Evolutionary conservation across 2,888 invertebrate genomes (phyloP).

Genomic region (Choristoneura rosaceana): DNA sequence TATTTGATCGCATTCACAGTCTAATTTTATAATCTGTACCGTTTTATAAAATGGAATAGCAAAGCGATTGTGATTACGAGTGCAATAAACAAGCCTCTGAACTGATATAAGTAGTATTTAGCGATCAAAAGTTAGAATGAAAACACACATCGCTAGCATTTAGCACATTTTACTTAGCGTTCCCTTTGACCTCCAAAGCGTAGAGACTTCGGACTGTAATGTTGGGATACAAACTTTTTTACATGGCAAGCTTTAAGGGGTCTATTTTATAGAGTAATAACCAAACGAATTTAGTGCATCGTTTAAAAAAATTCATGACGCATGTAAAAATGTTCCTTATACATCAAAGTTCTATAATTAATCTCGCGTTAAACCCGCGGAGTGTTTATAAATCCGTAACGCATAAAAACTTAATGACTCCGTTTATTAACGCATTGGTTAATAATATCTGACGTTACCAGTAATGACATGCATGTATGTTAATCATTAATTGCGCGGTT

Average conservation of each 20-base stretch:
- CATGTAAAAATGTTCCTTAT: conserved; percentile 28
- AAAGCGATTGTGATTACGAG: too few relatives aligned
- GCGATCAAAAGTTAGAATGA: neutral
- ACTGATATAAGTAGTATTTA: too few relatives aligned
- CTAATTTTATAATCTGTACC: too few relatives aligned
- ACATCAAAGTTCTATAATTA: conserved; percentile 31
- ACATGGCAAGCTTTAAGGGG: neutral
- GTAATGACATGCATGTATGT: conserved; percentile 32
- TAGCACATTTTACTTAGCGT: neutral
- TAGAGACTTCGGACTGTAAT: neutral
- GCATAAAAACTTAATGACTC: conserved; percentile 38
- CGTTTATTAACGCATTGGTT: conserved; percentile 30
- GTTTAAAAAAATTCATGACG: conserved; percentile 1
- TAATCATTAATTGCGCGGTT: conserved; percentile 13
- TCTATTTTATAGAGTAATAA: neutral
- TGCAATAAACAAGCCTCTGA: too few relatives aligned
- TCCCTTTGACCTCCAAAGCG: neutral
- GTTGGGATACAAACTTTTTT: neutral
- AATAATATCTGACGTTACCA: conserved; percentile 27
- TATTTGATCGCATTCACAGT: too few relatives aligned
- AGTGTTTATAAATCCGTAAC: conserved; percentile 39
- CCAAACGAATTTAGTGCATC: neutral
- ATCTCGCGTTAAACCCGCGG: conserved; percentile 3
- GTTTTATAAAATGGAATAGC: too few relatives aligned
- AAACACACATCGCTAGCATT: neutral